These are phyloP conservation scores for Chaitophorus viminalis DNA, from an alignment of 2,888 invertebrate genomes.

Conservation along the genomic window DNA sequence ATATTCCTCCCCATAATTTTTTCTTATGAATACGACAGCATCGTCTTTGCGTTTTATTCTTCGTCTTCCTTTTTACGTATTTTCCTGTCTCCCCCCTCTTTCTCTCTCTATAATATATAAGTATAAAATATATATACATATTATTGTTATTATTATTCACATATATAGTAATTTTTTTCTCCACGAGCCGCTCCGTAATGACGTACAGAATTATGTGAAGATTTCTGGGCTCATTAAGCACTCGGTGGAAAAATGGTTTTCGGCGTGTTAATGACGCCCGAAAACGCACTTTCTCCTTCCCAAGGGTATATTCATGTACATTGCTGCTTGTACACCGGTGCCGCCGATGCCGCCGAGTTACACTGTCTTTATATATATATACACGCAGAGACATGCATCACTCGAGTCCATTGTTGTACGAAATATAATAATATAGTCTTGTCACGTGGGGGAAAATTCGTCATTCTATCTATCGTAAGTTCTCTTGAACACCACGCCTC, in stretches of 20 bases:
- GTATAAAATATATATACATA: neutral
- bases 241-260: constrained; percentile 54
- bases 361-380: neutral
- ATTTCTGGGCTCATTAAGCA: constrained; percentile 61
- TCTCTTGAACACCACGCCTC: neutral
- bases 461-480: neutral
- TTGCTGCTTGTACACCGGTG: neutral
- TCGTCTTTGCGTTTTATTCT: neutral
- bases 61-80: constrained; percentile 29
- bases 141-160: constrained; percentile 50
- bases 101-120: neutral
- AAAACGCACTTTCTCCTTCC: constrained; percentile 54
- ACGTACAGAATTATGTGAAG: constrained; percentile 58
- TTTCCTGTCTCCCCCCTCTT: neutral
- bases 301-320: constrained; percentile 40
- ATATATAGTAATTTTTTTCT: constrained; percentile 30
- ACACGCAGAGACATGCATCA: constrained; percentile 15
- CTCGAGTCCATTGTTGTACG: constrained; percentile 7
- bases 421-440: constrained; percentile 17
- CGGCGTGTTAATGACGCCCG: constrained; percentile 57
- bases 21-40: constrained; percentile 18
- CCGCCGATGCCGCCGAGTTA: constrained; percentile 34
- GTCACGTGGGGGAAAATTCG: neutral
- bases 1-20: neutral
- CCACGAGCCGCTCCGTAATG: constrained; percentile 24